Percentiles rank a stretch among this genome's conserved stretches.
phyloP scores from a whole-genome alignment of 2,888 invertebrate species.

The Erebia epiphron region DNA sequence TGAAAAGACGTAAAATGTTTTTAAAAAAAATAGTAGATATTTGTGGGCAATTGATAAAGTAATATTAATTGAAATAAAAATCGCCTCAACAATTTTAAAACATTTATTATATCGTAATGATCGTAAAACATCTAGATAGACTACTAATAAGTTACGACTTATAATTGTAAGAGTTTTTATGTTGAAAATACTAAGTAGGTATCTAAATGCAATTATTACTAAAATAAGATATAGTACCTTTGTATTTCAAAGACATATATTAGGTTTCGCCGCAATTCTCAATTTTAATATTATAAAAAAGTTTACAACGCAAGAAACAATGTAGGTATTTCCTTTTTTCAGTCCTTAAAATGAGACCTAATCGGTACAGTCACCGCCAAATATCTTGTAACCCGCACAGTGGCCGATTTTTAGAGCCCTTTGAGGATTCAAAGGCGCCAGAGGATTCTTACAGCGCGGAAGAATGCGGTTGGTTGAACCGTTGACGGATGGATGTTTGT shows the following conservation, averaged over 20 bases:
- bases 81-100: slow-evolving; percentile 27
- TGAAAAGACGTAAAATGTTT: no score
- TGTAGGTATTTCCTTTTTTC: no score
- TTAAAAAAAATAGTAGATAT: background rate
- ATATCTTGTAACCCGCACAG: no score
- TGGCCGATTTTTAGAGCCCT: no score
- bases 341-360: no score
- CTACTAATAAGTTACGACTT: slow-evolving; percentile 11
- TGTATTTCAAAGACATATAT: background rate
- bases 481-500: no score
- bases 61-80: slow-evolving; percentile 8
- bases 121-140: slow-evolving; percentile 28
- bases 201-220: background rate
- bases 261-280: background rate
- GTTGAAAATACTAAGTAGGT: background rate
- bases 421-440: no score
- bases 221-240: background rate
- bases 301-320: no score
- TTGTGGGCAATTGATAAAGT: background rate
- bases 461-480: no score
- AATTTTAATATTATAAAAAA: background rate
- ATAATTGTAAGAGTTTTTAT: background rate
- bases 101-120: slow-evolving; percentile 33
- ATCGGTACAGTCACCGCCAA: no score
- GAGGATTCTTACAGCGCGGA: no score